Percentiles rank a stretch among this genome's conserved stretches.
phyloP scores from a whole-genome alignment of 1,140 invertebrate species.

The Heliconius nattereri region DNA sequence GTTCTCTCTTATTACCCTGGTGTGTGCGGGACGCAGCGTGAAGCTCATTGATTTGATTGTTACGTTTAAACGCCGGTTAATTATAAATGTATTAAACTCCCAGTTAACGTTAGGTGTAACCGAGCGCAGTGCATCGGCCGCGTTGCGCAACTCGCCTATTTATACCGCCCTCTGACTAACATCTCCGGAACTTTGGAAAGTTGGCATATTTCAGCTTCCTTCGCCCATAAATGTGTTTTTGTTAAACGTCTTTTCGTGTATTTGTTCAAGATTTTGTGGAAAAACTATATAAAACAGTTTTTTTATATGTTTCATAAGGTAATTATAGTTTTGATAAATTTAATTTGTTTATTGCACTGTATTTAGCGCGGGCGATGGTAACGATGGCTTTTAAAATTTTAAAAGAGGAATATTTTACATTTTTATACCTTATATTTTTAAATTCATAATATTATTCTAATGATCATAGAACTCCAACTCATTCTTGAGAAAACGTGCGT shows the following conservation, averaged over 20 bases:
- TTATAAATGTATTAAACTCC: neutral
- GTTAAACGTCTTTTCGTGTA: neutral
- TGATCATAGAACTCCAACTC: neutral
- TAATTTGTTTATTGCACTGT: too few relatives aligned
- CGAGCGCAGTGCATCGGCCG: constrained; percentile 57
- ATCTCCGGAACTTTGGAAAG: constrained; percentile 36
- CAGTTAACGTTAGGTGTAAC: constrained; percentile 27
- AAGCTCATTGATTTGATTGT: too few relatives aligned
- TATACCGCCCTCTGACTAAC: constrained; percentile 55
- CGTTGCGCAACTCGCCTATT: constrained; percentile 67
- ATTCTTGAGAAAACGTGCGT: too few relatives aligned
- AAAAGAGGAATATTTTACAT: too few relatives aligned
- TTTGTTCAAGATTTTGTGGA: neutral
- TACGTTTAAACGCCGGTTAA: neutral
- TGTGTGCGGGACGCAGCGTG: too few relatives aligned
- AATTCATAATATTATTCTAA: neutral
- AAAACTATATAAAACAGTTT: neutral
- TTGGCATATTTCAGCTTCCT: constrained; percentile 35
- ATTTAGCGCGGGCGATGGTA: too few relatives aligned
- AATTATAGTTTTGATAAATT: too few relatives aligned
- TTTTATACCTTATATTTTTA: too few relatives aligned
- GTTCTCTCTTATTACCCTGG: too few relatives aligned
- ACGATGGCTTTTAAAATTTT: too few relatives aligned
- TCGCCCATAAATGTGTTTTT: constrained; percentile 13
- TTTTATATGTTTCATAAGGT: too few relatives aligned